phyloP scores from a whole-genome alignment of 2,113 vertebrate genomes.

The Phrynosoma blainvillii region DNA sequence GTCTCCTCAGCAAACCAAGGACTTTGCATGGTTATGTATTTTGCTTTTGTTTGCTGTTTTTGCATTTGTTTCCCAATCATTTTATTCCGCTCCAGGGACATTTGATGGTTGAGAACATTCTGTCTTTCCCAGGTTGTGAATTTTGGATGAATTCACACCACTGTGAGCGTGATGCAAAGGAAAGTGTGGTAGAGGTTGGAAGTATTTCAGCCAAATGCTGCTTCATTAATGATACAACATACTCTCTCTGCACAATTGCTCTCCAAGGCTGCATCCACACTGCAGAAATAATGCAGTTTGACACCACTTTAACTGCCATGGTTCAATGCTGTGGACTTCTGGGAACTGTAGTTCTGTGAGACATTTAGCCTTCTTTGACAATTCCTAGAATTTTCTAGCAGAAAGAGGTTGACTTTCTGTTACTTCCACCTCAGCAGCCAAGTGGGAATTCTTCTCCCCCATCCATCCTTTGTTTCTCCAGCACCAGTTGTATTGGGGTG shows the following conservation, averaged over 20 bases:
- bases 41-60: background rate
- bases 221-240: no score
- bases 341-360: no score
- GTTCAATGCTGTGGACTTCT: no score
- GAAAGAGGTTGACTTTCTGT: background rate
- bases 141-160: background rate
- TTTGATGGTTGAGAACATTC: background rate
- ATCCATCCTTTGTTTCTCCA: background rate
- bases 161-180: no score
- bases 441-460: background rate
- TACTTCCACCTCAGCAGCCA: background rate
- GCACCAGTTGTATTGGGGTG: background rate
- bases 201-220: no score
- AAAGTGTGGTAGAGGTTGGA: no score
- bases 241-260: no score
- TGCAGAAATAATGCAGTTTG: no score
- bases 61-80: background rate
- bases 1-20: background rate
- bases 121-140: background rate
- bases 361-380: no score
- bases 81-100: background rate
- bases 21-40: background rate
- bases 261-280: no score
- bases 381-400: no score
- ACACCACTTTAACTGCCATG: no score